Percentiles rank a stretch among this genome's conserved stretches.
Conservation (phyloP, 1,140 invertebrate species). For the Thaumatotibia leucotreta region DNA sequence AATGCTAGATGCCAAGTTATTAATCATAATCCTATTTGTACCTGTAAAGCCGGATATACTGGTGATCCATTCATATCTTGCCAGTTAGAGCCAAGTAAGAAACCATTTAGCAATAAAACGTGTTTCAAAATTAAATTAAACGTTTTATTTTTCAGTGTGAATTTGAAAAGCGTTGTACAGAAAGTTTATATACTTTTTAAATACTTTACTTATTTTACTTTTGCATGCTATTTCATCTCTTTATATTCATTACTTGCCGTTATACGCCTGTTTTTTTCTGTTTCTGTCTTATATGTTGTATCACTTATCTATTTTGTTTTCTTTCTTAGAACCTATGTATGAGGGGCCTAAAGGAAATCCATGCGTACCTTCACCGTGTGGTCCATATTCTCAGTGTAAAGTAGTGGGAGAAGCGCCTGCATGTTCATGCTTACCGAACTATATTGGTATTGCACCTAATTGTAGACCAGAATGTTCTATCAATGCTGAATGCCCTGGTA, state of each 20-base stretch:
- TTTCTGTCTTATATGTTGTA: conserved; percentile 25
- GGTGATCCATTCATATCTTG: conserved; percentile 92
- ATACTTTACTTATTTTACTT: conserved; percentile 76
- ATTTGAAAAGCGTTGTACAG: conserved; percentile 17
- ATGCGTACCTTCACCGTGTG: conserved; percentile 88
- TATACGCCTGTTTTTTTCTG: conserved; percentile 36
- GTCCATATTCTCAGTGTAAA: conserved; percentile 87
- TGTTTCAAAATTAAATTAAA: conserved; percentile 24
- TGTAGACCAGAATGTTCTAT: conserved; percentile 87
- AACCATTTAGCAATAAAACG: conserved; percentile 33
- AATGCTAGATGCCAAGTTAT: conserved; percentile 89
- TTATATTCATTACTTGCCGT: conserved; percentile 37
- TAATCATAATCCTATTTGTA: conserved; percentile 90
- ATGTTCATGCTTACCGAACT: conserved; percentile 84
- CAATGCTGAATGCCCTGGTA: conserved; percentile 85
- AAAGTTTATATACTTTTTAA: conserved; percentile 25
- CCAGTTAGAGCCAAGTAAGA: conserved; percentile 71
- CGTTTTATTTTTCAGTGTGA: conserved; percentile 26
- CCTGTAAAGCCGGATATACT: conserved; percentile 87
- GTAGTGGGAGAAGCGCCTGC: conserved; percentile 82
- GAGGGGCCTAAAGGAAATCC: conserved; percentile 78
- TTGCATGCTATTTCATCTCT: conserved; percentile 74
- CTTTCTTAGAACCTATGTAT: conserved; percentile 72
- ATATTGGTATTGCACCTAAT: conserved; percentile 79
- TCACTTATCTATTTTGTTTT: conserved; percentile 44